Base-by-base conservation (phyloP, 2,888 invertebrate species). In the Lacanobia wlatinum region DNA sequence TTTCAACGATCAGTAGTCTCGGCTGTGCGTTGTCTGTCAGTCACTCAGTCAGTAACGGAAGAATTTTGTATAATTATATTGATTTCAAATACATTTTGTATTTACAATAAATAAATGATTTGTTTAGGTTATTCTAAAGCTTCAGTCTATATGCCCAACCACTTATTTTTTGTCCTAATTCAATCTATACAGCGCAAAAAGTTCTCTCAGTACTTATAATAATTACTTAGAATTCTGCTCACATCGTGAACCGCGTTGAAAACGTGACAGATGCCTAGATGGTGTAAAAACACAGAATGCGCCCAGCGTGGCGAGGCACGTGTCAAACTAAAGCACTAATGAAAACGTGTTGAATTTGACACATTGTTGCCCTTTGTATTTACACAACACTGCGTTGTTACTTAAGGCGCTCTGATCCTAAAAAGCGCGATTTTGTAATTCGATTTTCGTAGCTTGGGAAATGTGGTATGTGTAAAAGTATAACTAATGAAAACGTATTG, bases 101-200 rank as follows among this genome's bases (percentile, higher is more conserved):
- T 43, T 43, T 5, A 34, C 34, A 34, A 34, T 0, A 34, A 34
- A 34, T 34, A 34, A 34, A 34, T 34, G 6, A 34, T 5, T 5
- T 34, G 34, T 34, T 12, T 14, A 43, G 43, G 14, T 43, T 43
- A 43, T 65, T 48, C 18, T 34, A 12, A 50, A 74, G 16, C 5
- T 12, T 50, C 10, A 18, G 14, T 23, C 21, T 18, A 10, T 56
- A 12, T 18, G 16, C 21, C 18, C 2, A 34, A 40, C 10, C 16
- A 50, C 12, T 34, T 43, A 67, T 8, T 46, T 76, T 70, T 69
- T 76, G 48, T 60, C 38, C 12, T 23, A 16, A 53, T 74, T 53
- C 46, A 76, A 21, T 76, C 68, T 21, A 14, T 12, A 28, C 8
- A 18, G 21, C 43, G 34, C 38, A 78, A 75, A 78, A 71, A 71